Evolutionary conservation across 2,888 invertebrate genomes (phyloP).

Genomic region (Tetragonisca angustula): DNA sequence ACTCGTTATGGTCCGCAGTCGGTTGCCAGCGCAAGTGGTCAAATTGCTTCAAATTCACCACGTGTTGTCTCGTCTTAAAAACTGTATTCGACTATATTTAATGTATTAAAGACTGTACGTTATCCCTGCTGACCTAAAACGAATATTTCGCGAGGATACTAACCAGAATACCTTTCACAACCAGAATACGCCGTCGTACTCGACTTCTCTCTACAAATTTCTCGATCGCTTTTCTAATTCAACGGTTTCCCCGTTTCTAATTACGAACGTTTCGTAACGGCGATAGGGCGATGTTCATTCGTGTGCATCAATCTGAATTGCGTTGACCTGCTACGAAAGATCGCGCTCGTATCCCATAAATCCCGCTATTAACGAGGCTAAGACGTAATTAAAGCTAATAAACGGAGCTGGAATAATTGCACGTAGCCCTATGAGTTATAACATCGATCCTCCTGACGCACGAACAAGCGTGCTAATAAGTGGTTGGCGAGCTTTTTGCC

Average conservation of each 20-base stretch:
- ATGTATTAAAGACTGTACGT: no score
- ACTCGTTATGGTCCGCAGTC: no score
- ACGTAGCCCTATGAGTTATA: conserved; percentile 47
- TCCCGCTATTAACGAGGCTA: conserved; percentile 36
- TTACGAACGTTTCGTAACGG: conserved; percentile 9
- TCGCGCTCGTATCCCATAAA: conserved; percentile 36
- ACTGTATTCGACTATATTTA: no score
- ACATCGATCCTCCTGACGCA: conserved; percentile 50
- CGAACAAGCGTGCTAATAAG: conserved; percentile 58
- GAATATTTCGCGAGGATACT: no score
- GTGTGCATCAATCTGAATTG: conserved; percentile 11
- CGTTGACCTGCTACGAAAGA: neutral
- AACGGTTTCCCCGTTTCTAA: neutral
- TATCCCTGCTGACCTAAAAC: no score
- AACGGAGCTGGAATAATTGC: conserved; percentile 46
- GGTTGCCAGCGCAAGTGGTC: no score
- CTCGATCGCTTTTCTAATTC: conserved; percentile 9
- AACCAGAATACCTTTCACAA: no score
- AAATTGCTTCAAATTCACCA: no score
- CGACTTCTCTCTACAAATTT: neutral
- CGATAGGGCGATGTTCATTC: conserved; percentile 21
- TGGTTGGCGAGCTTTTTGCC: conserved; percentile 50
- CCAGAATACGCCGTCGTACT: no score
- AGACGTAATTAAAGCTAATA: conserved; percentile 42
- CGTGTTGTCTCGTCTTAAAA: no score